Evolutionary conservation across 2,113 vertebrate genomes (phyloP), one percentile per base, ranked within the genome.

Genomic region (Cyanoderma ruficeps): DNA sequence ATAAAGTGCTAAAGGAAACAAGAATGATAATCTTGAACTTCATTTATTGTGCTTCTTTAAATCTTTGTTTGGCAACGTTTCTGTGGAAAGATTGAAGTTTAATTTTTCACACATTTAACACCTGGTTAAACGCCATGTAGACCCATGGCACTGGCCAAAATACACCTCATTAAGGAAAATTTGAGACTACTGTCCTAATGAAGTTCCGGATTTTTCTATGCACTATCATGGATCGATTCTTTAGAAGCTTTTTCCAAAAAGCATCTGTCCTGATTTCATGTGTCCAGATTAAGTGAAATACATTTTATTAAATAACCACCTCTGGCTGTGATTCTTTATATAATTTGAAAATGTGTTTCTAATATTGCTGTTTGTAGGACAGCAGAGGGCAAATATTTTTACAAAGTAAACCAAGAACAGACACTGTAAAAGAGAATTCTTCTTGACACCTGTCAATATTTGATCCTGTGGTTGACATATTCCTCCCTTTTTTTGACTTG

Each of bases 51-150:
- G 49, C 67, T 90, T 83, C 55, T 85, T 83, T 67, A 90, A 72
- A 68, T 89, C 49, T 64, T 90, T 90, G 42, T 83, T 81, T 92
- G 85, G 60, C 75, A 86, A 7, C 8, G 24, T 87, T 89, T 90
- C 65, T 61, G 55, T 47, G 35, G 63, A 83, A 96, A 94, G 82
- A 70, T 2, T 52, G 39, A 87, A 83, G 50, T 70, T 84, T 20
- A 90, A 37, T 85, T 72, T 93, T 97, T 93, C 61, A 67, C 53
- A 67, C 2, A 2, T 91, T 90, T 77, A 95, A 91, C 82, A 86
- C 49, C 75, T 81, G 88, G 28, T 89, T 89, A 92, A 94, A 89
- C 37, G 88, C 63, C 21, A 12, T 30, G 46, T 87, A 89, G 93
- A 60, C 15, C 46, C 37, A 46, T 31, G 50, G 42, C 63, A 86